Evolutionary conservation across 1,140 invertebrate species (phyloP), one percentile per base, ranked within the genome.

Genomic region (Ooceraea biroi): DNA sequence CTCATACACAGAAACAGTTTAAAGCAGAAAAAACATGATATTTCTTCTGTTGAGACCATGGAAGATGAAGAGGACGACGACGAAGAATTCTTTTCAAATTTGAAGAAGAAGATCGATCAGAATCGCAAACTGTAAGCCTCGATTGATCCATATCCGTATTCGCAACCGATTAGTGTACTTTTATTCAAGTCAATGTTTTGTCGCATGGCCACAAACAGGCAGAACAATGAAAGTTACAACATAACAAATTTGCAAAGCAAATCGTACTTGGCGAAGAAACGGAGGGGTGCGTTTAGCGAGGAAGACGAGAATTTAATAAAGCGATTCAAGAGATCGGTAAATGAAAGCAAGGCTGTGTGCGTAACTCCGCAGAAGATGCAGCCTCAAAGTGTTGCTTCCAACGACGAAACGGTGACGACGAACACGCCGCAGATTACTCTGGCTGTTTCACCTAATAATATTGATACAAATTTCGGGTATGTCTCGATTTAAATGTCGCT

Each of bases 221-320:
- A 46, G 11, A 61, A 36, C 41, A 76, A 72, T 22, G 63, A 85
- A 44, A 85, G 72, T n/a, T 19, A 73, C n/a, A 76, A n/a, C 12
- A 4, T 50, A 55, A 22, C 3, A 27, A 19, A 44, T 48, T 61
- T 63, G 30, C 44, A 74, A 30, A 50, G 25, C n/a, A 48, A 19
- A 74, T 22, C 10, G 0, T 63, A 46, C 10, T 22, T 46, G 41
- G 5, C 25, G 3, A 76, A 17, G 30, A 88, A 60, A 17, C 85
- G 60, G 3, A 85, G 50, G 44, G 25, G 58, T 46, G 46, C 46
- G 30, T 76, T 88, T 10, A 84, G 63, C n/a, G 25, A 77, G 10
- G 86, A 77, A 48, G 80, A 78, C 30, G 25, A 85, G 10, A 85
- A 57, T 74, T 0, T 88, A 22, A 85, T 88, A 10, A 88, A 88